Conservation (phyloP, 2,888 invertebrate genomes). For the Zygaena filipendulae region DNA sequence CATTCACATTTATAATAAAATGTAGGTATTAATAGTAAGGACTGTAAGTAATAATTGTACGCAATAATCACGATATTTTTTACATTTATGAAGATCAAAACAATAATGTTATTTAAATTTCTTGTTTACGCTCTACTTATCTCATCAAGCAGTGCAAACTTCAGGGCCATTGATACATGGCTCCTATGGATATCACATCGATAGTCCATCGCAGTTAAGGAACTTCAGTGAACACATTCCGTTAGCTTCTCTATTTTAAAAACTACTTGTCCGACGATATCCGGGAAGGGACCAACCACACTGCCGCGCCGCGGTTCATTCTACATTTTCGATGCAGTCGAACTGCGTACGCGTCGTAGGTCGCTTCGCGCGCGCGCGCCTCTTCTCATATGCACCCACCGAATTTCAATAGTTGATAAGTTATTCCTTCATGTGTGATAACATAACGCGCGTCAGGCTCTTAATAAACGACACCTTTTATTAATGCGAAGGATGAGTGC, state of each 20-base stretch:
- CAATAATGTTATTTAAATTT: too few relatives aligned
- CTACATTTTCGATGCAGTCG: conserved; percentile 58
- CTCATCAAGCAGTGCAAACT: too few relatives aligned
- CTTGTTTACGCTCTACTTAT: too few relatives aligned
- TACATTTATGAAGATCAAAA: too few relatives aligned
- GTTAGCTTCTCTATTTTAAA: conserved; percentile 66
- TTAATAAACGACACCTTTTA: conserved; percentile 32
- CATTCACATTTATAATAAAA: too few relatives aligned
- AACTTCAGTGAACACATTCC: conserved; percentile 62
- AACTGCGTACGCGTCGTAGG: conserved; percentile 59
- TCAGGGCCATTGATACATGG: too few relatives aligned
- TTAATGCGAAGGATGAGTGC: conserved; percentile 47
- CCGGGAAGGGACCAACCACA: conserved; percentile 63
- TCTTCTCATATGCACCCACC: conserved; percentile 42
- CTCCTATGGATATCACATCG: too few relatives aligned
- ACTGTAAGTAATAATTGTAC: too few relatives aligned
- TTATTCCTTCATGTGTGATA: conserved; percentile 31
- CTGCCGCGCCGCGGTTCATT: conserved; percentile 35
- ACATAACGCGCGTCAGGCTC: conserved; percentile 32
- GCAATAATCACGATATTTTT: too few relatives aligned
- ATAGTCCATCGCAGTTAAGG: too few relatives aligned
- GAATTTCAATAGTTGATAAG: conserved; percentile 42
- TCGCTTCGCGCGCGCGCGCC: conserved; percentile 59
- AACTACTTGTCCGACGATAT: conserved; percentile 61
- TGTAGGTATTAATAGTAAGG: too few relatives aligned